Conservation (phyloP, 2,113 vertebrate species). For the Passerina amoena region DNA sequence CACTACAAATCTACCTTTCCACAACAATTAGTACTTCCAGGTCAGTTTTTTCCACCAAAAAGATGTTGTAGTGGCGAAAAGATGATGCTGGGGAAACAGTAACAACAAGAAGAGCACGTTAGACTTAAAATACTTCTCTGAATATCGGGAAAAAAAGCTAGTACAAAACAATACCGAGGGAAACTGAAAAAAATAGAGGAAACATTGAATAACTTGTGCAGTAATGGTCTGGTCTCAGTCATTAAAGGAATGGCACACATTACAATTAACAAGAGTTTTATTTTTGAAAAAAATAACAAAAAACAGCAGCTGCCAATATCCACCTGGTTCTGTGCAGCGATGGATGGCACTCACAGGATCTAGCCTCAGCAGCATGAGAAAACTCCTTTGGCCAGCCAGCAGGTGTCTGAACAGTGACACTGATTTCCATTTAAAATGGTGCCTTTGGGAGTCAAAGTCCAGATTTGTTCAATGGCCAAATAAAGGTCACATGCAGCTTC, state of each 20-base stretch:
- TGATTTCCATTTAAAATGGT: not conserved
- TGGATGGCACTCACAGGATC: accelerated
- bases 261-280: not conserved
- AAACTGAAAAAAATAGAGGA: not conserved
- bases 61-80: not conserved
- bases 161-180: not conserved
- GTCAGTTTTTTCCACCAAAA: constrained; percentile 26
- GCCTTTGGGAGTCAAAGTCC: not conserved
- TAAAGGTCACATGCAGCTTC: not conserved
- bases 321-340: not conserved
- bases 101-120: not conserved
- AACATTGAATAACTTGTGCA: not conserved
- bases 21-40: not conserved
- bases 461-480: not conserved
- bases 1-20: not conserved
- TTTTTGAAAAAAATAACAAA: not conserved
- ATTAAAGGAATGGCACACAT: not conserved
- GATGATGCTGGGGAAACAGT: constrained; percentile 4
- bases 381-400: not conserved
- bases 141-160: not conserved
- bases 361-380: not conserved
- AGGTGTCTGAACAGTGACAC: too few species aligned
- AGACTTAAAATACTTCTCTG: not conserved
- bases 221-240: accelerated
- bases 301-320: not conserved